Conservation (phyloP, 2,797 vertebrate species). For the Phoxinus dragarum region DNA sequence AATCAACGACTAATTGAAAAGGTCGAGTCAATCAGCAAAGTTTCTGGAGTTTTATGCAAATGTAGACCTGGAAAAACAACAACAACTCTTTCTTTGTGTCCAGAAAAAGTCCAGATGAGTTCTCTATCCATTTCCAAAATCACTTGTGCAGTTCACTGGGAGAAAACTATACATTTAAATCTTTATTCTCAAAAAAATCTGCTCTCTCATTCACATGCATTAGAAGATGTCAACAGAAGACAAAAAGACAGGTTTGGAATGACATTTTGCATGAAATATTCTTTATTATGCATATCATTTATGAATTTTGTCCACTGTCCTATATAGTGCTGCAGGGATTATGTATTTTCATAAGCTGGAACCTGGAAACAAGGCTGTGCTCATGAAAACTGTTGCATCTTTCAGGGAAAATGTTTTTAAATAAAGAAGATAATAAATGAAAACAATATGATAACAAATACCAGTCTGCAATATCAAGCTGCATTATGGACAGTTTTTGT, state of each 20-base stretch:
- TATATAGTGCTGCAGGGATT: too few species aligned
- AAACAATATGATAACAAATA: too few species aligned
- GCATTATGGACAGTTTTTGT: too few species aligned
- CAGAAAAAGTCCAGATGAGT: neutral
- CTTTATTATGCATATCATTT: too few species aligned
- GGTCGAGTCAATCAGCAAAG: neutral
- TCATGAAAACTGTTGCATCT: too few species aligned
- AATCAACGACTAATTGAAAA: neutral
- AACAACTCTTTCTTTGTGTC: neutral
- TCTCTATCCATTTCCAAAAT: neutral
- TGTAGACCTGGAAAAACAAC: conserved; percentile 8
- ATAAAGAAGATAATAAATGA: too few species aligned
- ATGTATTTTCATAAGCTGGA: too few species aligned
- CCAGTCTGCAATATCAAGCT: too few species aligned
- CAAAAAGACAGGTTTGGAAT: neutral
- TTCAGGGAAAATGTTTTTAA: too few species aligned
- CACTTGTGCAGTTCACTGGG: neutral
- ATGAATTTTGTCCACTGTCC: too few species aligned
- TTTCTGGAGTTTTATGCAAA: neutral
- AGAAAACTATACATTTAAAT: neutral
- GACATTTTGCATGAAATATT: too few species aligned
- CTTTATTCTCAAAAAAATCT: neutral
- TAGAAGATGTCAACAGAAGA: neutral
- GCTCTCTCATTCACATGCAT: neutral
- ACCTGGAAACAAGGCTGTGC: too few species aligned